These are phyloP conservation scores for Pegoplata infirma DNA, from an alignment of 2,888 invertebrate genomes.

Conservation along the genomic window DNA sequence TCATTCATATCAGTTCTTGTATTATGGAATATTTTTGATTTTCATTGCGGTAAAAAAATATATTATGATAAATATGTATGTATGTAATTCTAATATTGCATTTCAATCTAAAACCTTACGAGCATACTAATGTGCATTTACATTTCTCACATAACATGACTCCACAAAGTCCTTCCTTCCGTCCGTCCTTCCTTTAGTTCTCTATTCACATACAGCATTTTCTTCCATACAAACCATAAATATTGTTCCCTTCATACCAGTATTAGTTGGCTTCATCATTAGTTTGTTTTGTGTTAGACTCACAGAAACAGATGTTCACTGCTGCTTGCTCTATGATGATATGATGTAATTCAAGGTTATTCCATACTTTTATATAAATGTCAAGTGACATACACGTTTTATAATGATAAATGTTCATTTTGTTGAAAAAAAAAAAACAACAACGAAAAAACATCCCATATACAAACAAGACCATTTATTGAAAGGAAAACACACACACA, in stretches of 20 bases:
- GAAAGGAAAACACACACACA: not conserved
- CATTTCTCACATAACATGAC: not conserved
- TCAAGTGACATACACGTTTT: conserved; percentile 57
- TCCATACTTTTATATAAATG: conserved; percentile 21
- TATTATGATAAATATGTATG: conserved; percentile 56
- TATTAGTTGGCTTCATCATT: conserved; percentile 44
- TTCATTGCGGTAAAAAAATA: conserved; percentile 28
- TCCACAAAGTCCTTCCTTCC: not conserved
- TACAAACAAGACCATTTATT: not conserved
- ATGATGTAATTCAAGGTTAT: conserved; percentile 41
- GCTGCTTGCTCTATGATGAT: conserved; percentile 12
- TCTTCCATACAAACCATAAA: not conserved
- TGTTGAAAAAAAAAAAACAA: conserved; percentile 19
- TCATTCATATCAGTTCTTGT: not conserved
- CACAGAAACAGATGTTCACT: conserved; percentile 34
- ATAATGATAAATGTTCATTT: conserved; percentile 56
- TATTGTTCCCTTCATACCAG: conserved; percentile 4
- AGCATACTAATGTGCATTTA: conserved; percentile 60
- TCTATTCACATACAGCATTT: no score
- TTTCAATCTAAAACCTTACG: conserved; percentile 62
- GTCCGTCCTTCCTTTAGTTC: not conserved
- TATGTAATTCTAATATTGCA: conserved; percentile 64
- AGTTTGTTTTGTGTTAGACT: conserved; percentile 28
- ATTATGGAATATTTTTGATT: conserved; percentile 31
- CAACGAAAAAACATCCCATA: not conserved